Evolutionary conservation across 2,888 invertebrate species (phyloP), one percentile per base, ranked within the genome.

Genomic region (Craniophora ligustri): DNA sequence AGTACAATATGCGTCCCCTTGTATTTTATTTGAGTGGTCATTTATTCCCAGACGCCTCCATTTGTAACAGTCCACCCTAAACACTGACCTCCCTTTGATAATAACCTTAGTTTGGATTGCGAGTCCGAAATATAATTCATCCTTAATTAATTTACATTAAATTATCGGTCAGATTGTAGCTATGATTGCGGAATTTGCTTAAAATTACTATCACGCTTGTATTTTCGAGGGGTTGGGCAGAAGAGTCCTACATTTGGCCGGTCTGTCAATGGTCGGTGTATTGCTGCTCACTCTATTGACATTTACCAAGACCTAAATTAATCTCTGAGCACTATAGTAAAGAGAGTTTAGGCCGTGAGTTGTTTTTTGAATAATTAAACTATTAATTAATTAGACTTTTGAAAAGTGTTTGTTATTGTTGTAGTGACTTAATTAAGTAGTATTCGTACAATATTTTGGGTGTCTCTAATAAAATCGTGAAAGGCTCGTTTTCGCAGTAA

Each of bases 1-100:
- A 30, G n/a, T n/a, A 16, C 41, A 47, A 31, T 62, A 30, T 5
- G n/a, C n/a, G 63, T 48, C 45, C 50, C 71, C 46, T 18, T 28
- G 47, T 54, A 68, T 66, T 68, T 61, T 51, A 36, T 39, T 34
- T 49, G 56, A 71, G 62, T 66, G 54, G 67, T 51, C 57, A 48
- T 70, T 42, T 50, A 40, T 69, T 55, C 23, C 31, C 26, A 35
- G 45, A 28, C 15, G 38, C 23, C n/a, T n/a, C n/a, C 64, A 48
- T 68, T 68, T 44, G 49, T 58, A 54, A 19, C 57, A 63, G 34
- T 13, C 16, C 11, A 3, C 18, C 21, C 57, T 32, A 42, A 57
- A 36, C 46, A 28, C 47, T 41, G 54, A 54, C 65, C 50, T 28
- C 26, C 18, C 47, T 46, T 47, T 48, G 44, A 68, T 56, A 62